Base-by-base conservation (phyloP, 2,797 vertebrate genomes). In the Jordanella pulchra region DNA sequence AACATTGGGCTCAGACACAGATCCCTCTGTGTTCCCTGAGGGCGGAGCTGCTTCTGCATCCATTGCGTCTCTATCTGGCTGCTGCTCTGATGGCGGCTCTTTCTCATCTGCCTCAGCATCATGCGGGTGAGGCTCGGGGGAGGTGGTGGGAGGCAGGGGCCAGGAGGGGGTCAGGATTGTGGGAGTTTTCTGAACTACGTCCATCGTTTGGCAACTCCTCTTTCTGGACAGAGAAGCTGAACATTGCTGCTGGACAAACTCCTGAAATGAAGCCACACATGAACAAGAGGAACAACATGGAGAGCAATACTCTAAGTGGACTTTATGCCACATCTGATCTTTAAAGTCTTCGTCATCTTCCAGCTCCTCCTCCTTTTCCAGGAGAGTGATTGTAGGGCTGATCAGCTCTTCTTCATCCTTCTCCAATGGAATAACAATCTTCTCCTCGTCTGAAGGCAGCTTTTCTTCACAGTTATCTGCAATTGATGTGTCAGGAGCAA, bases 331-430 rank as follows among this genome's bases (percentile, higher is more conserved):
- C 87, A 91, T 88, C 0, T 86, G 48, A 66, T 69, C 65, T 39
- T 28, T 71, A 71, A 72, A 73, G 70, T 69, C 94, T 89, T 70
- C 93, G 89, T 32, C 95, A 91, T 95, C 95, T 0, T 94, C 94
- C 13, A 89, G 82, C 51, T 96, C 95, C 35, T 97, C 96, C 55
- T 96, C 97, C 0, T 91, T 93, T 2, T 93, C 94, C 80, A 98
- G 87, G 72, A 97, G 91, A 32, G 86, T 96, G 72, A 97, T 93
- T 1, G 95, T 96, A 18, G 95, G 93, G 69, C 89, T 90, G 83
- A 95, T 94, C 0, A 86, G 81, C 44, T 93, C 90, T 0, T 94
- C 92, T 55, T 97, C 89, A 0, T 90, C 95, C 45, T 95, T 95
- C 53, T 95, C 95, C 44, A 97, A 91, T 7, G 96, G 90, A 39